Conservation (phyloP, 2,888 invertebrate species). For the Ophonus ardosiacus region DNA sequence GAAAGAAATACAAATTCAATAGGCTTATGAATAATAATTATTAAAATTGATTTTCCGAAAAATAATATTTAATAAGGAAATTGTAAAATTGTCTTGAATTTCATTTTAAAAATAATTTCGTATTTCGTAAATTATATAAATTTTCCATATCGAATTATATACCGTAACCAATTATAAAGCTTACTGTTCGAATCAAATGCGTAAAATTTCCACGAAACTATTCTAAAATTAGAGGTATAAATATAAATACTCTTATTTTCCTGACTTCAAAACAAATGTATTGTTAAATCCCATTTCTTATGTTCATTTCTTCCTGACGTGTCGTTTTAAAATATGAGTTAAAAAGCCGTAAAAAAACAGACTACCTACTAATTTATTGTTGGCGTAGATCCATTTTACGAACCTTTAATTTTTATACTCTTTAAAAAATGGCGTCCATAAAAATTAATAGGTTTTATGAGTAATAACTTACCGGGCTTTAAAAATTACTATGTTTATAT, state of each 20-base stretch:
- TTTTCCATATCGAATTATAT: neutral
- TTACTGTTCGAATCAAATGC: constrained; percentile 1
- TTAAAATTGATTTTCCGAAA: no score
- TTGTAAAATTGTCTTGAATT: no score
- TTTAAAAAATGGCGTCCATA: constrained; percentile 25
- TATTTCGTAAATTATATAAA: neutral
- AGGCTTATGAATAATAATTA: no score
- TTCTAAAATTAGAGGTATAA: neutral
- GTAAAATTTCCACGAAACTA: neutral
- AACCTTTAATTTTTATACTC: constrained; percentile 27
- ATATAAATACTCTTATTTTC: constrained; percentile 9
- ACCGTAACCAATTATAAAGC: neutral
- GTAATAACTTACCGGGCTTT: constrained; percentile 57
- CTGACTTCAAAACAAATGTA: constrained; percentile 20
- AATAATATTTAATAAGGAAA: no score
- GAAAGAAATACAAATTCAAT: no score
- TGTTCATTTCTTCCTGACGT: neutral
- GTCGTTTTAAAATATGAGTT: constrained; percentile 4
- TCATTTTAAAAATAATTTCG: no score
- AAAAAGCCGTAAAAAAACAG: constrained; percentile 14
- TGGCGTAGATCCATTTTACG: constrained; percentile 19
- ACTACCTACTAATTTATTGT: constrained; percentile 9
- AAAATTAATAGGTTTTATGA: constrained; percentile 50
- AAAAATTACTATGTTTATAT: constrained; percentile 63
- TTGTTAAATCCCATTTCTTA: neutral